Evolutionary conservation across 2,888 invertebrate species (phyloP).

Genomic region (Oeneis ivallda): DNA sequence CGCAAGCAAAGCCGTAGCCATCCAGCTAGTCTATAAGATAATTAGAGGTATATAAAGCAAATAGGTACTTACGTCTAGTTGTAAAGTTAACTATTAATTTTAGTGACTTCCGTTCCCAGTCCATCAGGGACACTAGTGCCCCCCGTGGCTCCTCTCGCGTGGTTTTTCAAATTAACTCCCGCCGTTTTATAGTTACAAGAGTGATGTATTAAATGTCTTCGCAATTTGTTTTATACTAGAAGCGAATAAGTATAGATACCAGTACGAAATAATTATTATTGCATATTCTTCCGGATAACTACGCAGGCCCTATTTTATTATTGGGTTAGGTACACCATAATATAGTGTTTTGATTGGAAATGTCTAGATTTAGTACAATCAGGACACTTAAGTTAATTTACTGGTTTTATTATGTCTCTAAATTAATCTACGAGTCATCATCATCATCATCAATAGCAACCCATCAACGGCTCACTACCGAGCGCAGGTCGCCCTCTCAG

Average conservation of each 20-base stretch:
- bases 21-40: no score
- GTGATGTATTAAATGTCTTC: conserved; percentile 29
- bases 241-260: not conserved
- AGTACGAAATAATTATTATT: conserved; percentile 15
- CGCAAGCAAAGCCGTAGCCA: no score
- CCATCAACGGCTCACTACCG: no score
- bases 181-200: conserved; percentile 37
- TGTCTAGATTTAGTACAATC: not conserved
- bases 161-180: conserved; percentile 37
- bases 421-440: no score
- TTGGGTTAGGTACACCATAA: not conserved
- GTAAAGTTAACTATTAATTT: conserved; percentile 15
- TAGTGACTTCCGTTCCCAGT: conserved; percentile 34
- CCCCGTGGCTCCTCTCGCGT: conserved; percentile 29
- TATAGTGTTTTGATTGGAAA: not conserved
- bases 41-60: conserved; percentile 6
- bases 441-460: no score
- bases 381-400: not conserved
- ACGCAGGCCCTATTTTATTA: conserved; percentile 1
- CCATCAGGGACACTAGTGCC: conserved; percentile 25
- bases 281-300: conserved; percentile 6
- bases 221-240: conserved; percentile 21
- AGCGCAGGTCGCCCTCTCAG: no score
- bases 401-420: no score
- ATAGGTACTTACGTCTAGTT: conserved; percentile 4